Conservation (phyloP, 1,140 invertebrate genomes). For the Scaptomyza graminum region DNA sequence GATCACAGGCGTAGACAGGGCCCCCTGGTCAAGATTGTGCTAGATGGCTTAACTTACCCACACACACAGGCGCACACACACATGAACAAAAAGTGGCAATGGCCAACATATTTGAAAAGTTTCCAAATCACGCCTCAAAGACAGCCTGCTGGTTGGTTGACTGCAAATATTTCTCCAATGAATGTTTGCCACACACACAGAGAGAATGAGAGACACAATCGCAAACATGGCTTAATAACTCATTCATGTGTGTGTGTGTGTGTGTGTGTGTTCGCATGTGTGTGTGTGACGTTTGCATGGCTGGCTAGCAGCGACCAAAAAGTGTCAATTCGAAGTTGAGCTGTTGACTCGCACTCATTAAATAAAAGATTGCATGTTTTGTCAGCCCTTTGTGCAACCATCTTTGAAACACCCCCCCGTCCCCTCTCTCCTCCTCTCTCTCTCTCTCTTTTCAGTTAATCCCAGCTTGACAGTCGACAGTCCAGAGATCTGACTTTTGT, state of each 20-base stretch:
- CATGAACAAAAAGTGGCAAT: constrained; percentile 53
- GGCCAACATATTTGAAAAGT: constrained; percentile 80
- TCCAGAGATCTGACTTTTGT: constrained; percentile 2
- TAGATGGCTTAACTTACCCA: constrained; percentile 30
- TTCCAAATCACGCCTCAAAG: constrained; percentile 76
- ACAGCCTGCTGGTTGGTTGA: constrained; percentile 41
- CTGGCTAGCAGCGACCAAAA: constrained; percentile 49
- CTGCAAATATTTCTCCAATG: constrained; percentile 78
- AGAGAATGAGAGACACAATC: constrained; percentile 67
- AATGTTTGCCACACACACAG: constrained; percentile 70
- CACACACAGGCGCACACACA: constrained; percentile 9
- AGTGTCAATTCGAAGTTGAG: constrained; percentile 80
- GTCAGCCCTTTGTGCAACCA: constrained; percentile 65
- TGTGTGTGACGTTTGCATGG: constrained; percentile 49
- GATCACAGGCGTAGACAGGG: constrained; percentile 57
- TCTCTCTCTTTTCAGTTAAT: constrained; percentile 49
- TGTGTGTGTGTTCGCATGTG: background rate
- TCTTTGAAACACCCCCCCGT: background rate
- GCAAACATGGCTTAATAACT: constrained; percentile 81
- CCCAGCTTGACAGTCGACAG: constrained; percentile 20
- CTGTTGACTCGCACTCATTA: constrained; percentile 80
- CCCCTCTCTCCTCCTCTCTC: background rate
- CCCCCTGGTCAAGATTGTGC: constrained; percentile 29
- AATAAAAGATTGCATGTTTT: constrained; percentile 81
- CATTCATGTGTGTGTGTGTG: constrained; percentile 48